Evolutionary conservation across 1,140 invertebrate species (phyloP).

Genomic region (Eurosta solidaginis): DNA sequence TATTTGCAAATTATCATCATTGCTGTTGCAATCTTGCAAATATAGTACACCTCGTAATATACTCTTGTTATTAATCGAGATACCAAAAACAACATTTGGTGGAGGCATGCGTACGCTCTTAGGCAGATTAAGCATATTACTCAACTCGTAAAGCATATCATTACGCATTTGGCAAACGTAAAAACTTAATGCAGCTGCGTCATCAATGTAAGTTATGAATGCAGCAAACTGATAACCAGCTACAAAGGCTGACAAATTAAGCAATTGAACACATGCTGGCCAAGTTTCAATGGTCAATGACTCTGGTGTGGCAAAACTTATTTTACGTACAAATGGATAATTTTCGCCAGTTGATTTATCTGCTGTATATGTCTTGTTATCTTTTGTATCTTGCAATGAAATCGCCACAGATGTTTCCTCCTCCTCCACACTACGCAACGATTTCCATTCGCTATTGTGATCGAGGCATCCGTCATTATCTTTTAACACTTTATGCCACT

Average conservation of each 20-base stretch:
- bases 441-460: too few relatives aligned
- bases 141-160: conserved; percentile 25
- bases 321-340: neutral
- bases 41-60: conserved; percentile 4
- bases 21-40: neutral
- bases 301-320: conserved; percentile 1
- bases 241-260: neutral
- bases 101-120: neutral
- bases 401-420: neutral
- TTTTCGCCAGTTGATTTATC: neutral
- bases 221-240: neutral
- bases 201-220: conserved; percentile 9
- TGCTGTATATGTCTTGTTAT: neutral
- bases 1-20: neutral
- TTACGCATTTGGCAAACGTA: conserved; percentile 29
- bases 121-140: neutral
- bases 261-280: conserved; percentile 8
- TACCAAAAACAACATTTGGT: neutral
- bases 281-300: neutral
- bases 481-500: neutral
- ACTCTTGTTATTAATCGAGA: neutral
- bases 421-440: neutral
- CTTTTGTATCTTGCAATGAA: neutral
- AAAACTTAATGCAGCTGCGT: neutral
- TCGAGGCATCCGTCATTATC: neutral